Base-by-base conservation (phyloP, 2,797 vertebrate genomes). In the Arremon brunneinucha region DNA sequence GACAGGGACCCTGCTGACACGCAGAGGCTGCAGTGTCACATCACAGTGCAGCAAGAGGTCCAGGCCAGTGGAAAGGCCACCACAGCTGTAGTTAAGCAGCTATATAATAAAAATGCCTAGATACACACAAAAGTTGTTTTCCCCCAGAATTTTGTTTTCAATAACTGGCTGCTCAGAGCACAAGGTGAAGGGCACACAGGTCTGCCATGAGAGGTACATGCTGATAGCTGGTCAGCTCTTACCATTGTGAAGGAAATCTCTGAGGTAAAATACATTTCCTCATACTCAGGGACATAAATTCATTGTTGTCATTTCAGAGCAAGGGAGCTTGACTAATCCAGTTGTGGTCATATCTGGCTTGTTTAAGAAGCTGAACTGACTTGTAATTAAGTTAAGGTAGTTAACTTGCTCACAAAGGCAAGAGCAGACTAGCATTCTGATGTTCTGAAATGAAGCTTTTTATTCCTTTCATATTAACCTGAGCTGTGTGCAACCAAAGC, bases 21-120 rank as follows among this genome's bases (percentile, higher is more conserved):
- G 7, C 9, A 23, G 75, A 8, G 6, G 57, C 70, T 39, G 41
- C 7, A 0, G 7, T 11, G 35, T 27, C 19, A 1, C 6, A 2
- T 22, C 2, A 0, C 2, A 2, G 3, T 3, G 55, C n/a, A 60
- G 34, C 0, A 0, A 50, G 49, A 68, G 22, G 44, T 20, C 28
- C 43, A 22, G 26, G 20, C 12, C 64, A 30, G 18, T 6, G 43
- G 21, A 83, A 63, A 74, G 39, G 41, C 41, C 53, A 27, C 50
- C 15, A 27, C 6, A 49, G 46, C 78, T 53, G 4, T 16, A 28
- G 64, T 9, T 43, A 53, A 65, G 43, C 17, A n/a, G 14, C n/a
- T 77, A 35, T 2, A 8, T 32, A 57, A 22, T 17, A 22, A 20
- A 56, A 90, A 74, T 37, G 14, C 12, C 67, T 16, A 52, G 43